Evolutionary conservation across 2,113 vertebrate species (phyloP).

Genomic region (Agapornis roseicollis): DNA sequence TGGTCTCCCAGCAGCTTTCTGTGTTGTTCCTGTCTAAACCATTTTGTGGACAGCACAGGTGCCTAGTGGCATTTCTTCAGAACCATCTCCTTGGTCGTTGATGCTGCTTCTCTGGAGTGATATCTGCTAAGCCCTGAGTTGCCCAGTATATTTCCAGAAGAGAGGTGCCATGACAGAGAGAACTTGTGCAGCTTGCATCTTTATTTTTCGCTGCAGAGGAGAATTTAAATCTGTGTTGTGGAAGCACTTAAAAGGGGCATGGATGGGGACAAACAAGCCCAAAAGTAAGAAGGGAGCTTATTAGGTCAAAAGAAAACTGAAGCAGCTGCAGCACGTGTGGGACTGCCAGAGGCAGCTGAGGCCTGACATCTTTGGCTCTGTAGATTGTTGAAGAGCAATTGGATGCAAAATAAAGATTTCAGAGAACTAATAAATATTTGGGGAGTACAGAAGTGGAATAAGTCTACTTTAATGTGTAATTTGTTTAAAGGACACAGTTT

Average conservation of each 20-base stretch:
- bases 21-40: not conserved
- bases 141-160: not conserved
- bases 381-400: not conserved
- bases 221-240: not conserved
- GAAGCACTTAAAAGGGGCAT: not conserved
- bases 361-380: not conserved
- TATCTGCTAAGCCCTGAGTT: not conserved
- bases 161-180: not conserved
- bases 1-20: not conserved
- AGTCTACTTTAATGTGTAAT: not conserved
- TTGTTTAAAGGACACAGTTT: not conserved
- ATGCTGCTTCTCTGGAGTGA: not conserved
- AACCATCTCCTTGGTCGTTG: not conserved
- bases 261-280: not conserved
- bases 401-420: not conserved
- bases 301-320: not conserved
- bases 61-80: not conserved
- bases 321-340: accelerated
- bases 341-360: not conserved
- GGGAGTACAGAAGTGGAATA: not conserved
- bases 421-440: conserved; percentile 32
- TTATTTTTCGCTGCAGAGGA: not conserved
- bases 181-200: not conserved
- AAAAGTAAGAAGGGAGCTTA: not conserved
- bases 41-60: not conserved